phyloP scores from a whole-genome alignment of 37 sponge, comb jelly and placozoan species.

The Cladorhizidae sp. region DNA sequence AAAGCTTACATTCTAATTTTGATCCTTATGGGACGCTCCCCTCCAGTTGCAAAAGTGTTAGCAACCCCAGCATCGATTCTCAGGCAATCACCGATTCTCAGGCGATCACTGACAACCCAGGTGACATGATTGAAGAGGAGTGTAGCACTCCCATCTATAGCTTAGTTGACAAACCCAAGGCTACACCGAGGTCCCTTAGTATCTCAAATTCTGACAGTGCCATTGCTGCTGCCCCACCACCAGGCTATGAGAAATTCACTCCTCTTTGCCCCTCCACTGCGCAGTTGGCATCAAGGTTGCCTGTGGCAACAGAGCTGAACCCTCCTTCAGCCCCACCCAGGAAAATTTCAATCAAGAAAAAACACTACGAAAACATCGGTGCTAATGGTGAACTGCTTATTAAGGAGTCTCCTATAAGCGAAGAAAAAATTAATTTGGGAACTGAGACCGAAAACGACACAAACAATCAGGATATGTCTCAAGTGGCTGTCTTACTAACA shows the following conservation, averaged over 20 bases:
- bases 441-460: no score
- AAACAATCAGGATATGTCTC: no score
- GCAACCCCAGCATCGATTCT: neutral
- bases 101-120: neutral
- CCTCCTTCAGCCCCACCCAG: slow-evolving; percentile 13
- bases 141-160: neutral
- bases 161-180: neutral
- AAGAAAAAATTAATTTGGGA: no score
- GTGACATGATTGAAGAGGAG: neutral
- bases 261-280: neutral
- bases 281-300: neutral
- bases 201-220: no score
- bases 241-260: slow-evolving; percentile 20
- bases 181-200: neutral
- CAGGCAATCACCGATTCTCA: neutral
- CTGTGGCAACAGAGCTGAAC: neutral
- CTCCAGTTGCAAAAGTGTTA: neutral
- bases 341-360: neutral
- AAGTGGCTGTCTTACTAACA: neutral
- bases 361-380: slow-evolving; percentile 6
- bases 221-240: slow-evolving; percentile 8
- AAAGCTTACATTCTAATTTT: slow-evolving; percentile 7
- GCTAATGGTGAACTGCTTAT: neutral
- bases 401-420: neutral
- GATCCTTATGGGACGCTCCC: slow-evolving; percentile 32